Percentiles rank a stretch among this genome's conserved stretches.
phyloP scores from a whole-genome alignment of 2,113 vertebrate species.

The Trichomycterus rosablanca region DNA sequence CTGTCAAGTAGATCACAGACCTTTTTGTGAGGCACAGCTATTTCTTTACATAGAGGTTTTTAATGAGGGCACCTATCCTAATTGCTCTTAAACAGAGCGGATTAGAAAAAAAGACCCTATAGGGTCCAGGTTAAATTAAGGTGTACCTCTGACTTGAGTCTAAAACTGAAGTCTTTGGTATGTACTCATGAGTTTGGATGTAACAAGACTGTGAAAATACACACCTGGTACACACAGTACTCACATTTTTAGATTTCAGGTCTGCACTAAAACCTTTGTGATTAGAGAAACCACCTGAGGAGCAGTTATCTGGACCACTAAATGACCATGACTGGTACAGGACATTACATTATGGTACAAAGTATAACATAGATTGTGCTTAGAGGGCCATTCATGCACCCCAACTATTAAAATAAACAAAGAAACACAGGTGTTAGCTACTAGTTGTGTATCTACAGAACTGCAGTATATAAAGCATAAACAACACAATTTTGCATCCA shows the following conservation, averaged over 20 bases:
- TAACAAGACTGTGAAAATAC: constrained; percentile 17
- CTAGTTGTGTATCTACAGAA: constrained; percentile 29
- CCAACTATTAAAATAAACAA: constrained; percentile 7
- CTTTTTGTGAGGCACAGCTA: constrained; percentile 38
- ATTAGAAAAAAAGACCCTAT: constrained; percentile 30
- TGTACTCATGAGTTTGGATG: constrained; percentile 28
- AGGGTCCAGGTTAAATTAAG: constrained; percentile 12
- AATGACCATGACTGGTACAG: constrained; percentile 48
- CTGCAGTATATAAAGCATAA: constrained; percentile 5
- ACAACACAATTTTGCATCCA: constrained; percentile 27
- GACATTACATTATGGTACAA: constrained; percentile 28
- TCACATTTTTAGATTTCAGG: constrained; percentile 10
- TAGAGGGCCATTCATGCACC: constrained; percentile 30
- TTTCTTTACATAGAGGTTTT: constrained; percentile 29
- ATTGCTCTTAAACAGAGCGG: constrained; percentile 39
- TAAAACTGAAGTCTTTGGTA: constrained; percentile 39
- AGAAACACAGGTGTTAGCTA: background rate
- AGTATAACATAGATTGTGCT: constrained; percentile 36
- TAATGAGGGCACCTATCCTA: constrained; percentile 16
- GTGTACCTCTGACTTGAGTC: constrained; percentile 18
- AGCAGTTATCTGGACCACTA: constrained; percentile 30
- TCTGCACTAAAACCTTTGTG: constrained; percentile 7
- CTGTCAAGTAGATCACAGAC: constrained; percentile 20
- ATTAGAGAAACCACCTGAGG: constrained; percentile 22
- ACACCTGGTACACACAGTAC: constrained; percentile 17